These are phyloP conservation scores for Enteromius afrohamiltoni DNA, from an alignment of 2,797 vertebrate genomes.

Conservation along the genomic window DNA sequence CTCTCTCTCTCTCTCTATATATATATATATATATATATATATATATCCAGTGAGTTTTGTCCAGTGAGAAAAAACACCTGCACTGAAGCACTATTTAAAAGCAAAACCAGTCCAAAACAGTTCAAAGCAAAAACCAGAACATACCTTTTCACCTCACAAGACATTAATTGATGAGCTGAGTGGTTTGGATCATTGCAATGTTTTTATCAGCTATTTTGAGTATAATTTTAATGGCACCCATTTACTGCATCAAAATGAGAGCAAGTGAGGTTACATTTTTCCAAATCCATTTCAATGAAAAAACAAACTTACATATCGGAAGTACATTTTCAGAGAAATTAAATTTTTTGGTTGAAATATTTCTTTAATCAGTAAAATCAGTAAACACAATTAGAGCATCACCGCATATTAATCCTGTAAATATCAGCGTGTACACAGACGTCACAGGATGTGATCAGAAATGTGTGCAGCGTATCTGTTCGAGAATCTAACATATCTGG, in stretches of 20 bases:
- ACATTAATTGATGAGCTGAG: not conserved
- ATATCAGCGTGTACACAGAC: not conserved
- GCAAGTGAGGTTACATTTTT: not conserved
- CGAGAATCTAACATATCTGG: not conserved
- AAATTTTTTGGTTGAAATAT: not conserved
- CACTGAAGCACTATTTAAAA: not conserved
- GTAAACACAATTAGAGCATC: not conserved
- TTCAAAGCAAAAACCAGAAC: not conserved
- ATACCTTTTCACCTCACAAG: not conserved
- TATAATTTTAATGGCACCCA: not conserved
- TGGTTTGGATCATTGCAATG: not conserved
- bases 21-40: not conserved
- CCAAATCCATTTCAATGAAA: not conserved
- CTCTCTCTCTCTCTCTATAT: no score
- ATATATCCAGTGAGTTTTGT: no score
- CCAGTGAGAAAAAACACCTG: not conserved
- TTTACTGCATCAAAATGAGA: not conserved
- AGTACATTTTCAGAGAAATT: not conserved
- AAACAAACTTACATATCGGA: not conserved
- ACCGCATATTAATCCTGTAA: not conserved
- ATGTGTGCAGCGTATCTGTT: not conserved
- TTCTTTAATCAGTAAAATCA: not conserved
- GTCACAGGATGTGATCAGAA: constrained; percentile 13
- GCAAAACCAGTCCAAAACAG: not conserved
- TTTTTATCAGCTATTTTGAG: not conserved